Conservation (phyloP, 2,113 vertebrate species). For the Anas platyrhynchos region DNA sequence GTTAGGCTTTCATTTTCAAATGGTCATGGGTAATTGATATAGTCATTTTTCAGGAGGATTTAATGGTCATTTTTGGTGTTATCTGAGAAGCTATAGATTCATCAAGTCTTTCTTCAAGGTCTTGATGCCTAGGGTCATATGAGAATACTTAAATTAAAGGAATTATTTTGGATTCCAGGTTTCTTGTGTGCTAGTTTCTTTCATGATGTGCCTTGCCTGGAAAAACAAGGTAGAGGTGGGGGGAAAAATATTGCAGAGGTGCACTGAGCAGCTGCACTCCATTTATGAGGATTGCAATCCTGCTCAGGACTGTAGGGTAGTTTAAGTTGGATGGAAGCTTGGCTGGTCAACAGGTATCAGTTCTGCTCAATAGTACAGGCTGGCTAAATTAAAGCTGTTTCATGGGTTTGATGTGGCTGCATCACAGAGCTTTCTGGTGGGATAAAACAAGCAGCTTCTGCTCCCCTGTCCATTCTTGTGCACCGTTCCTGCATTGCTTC, state of each 20-base stretch:
- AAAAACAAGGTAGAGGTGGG: not conserved
- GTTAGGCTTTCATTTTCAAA: not conserved
- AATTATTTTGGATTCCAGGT: not conserved
- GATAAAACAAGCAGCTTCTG: too few relatives aligned
- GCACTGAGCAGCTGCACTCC: not conserved
- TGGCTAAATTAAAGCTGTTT: not conserved
- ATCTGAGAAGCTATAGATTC: not conserved
- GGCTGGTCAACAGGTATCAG: not conserved
- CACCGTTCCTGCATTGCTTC: not conserved
- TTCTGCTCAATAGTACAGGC: not conserved
- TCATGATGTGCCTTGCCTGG: not conserved
- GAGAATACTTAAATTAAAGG: not conserved
- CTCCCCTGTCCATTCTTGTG: not conserved
- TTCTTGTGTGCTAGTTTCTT: not conserved
- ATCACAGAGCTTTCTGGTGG: fast-evolving
- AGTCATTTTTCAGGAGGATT: not conserved
- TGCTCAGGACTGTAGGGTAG: fast-evolving
- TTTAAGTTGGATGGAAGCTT: fast-evolving
- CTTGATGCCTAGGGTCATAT: not conserved
- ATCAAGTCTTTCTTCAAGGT: not conserved
- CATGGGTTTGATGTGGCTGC: not conserved
- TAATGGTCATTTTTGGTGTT: not conserved
- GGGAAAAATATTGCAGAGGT: not conserved
- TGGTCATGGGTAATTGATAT: slow-evolving; percentile 6
- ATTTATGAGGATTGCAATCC: not conserved